Base-by-base conservation (phyloP, 2,797 vertebrate species). In the Sparus aurata region DNA sequence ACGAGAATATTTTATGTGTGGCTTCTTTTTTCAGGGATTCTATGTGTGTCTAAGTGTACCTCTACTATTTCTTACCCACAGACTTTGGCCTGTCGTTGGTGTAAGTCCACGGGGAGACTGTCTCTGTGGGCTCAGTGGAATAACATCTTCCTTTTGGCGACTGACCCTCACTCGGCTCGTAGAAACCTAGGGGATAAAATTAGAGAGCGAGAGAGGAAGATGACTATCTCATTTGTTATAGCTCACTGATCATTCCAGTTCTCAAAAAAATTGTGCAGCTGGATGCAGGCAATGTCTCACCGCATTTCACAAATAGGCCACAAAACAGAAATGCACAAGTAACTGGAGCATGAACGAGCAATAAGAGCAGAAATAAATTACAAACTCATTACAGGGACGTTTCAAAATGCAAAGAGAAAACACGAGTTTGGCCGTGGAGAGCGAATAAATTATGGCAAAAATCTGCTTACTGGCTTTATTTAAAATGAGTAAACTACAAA, bases 141-240 rank as follows among this genome's bases (percentile, higher is more conserved):
- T 79, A 87, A 46, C 76, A 87, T 43, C 80, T 91, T 71, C 89
- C 92, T 79, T 88, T 94, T 61, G 92, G 89, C 25, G 93, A 95
- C 23, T 93, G 91, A 73, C 89, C 89, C 68, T 95, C 94, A 81
- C 86, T 92, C 2, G 90, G 93, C 77, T 95, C 94, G 86, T 92
- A 94, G 84, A 94, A 94, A 64, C 93, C 95, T 95, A 57, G 38
- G 57, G 67, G 65, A 60, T 23, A 49, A n/a, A 76, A 65, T 63
- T 30, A 9, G 23, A 34, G 27, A 30, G 27, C 10, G 27, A 59
- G 27, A 50, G 3, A 53, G n/a, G 23, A 15, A 67, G 11, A 65
- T 34, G 55, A 41, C 11, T 17, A 30, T 43, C 38, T 69, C 25
- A 46, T 72, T 76, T 23, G 69, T 81, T 53, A 65, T 8, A 68